These are phyloP conservation scores for Phrynocephalus guinanensis DNA, from an alignment of 2,797 vertebrate genomes.

Conservation along the genomic window DNA sequence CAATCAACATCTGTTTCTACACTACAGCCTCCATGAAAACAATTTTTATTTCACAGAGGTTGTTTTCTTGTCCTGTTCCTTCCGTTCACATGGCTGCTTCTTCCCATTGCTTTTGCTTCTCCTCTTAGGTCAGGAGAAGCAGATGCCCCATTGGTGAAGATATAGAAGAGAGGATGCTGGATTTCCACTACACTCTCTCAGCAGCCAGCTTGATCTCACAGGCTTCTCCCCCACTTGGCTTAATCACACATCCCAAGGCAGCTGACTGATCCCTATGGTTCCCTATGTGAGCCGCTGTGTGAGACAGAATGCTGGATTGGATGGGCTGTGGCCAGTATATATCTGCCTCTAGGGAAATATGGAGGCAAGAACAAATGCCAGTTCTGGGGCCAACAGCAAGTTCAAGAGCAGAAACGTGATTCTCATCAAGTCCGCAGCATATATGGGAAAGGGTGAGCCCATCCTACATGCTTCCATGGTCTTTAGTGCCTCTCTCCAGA, in stretches of 20 bases:
- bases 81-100: too few relatives aligned
- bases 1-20: neutral
- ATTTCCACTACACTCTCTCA: neutral
- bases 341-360: too few relatives aligned
- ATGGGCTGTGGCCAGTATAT: too few relatives aligned
- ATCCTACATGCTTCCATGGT: neutral
- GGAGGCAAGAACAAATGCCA: neutral
- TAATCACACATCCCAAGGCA: neutral
- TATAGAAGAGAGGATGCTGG: too few relatives aligned
- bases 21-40: neutral
- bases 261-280: neutral
- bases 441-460: neutral
- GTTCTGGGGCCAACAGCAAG: neutral
- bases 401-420: neutral
- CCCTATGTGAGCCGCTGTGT: too few relatives aligned
- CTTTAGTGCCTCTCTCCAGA: neutral
- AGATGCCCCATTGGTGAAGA: neutral
- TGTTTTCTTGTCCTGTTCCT: neutral
- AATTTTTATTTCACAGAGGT: neutral
- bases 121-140: too few relatives aligned
- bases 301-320: too few relatives aligned
- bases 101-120: neutral
- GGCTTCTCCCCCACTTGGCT: neutral
- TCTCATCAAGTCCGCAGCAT: neutral
- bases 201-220: too few relatives aligned